Conservation (phyloP, 2,797 vertebrate species). For the Tarsius wallacei region DNA sequence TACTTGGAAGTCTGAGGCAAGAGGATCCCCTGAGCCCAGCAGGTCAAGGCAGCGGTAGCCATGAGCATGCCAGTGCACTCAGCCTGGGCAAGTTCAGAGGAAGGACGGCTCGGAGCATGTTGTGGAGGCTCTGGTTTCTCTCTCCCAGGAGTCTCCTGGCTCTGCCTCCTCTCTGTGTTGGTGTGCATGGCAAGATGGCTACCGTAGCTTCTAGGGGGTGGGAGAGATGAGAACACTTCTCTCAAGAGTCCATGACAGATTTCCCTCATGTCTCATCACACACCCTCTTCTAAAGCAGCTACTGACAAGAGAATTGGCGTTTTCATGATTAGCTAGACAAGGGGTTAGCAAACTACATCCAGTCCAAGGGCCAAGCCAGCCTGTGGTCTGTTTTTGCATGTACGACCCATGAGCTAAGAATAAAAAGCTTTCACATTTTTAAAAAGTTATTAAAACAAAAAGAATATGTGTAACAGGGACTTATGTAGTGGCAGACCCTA, state of each 20-base stretch:
- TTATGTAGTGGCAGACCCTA: neutral
- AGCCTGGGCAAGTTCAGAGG: neutral
- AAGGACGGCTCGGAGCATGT: neutral
- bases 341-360: neutral
- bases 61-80: no score
- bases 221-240: neutral
- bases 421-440: slow-evolving; percentile 31
- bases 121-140: neutral
- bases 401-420: neutral
- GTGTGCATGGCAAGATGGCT: neutral
- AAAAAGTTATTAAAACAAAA: neutral
- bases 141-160: neutral
- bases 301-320: neutral
- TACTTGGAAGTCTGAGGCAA: no score
- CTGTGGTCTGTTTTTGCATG: neutral
- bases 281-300: neutral
- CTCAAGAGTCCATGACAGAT: neutral
- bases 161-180: neutral
- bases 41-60: no score
- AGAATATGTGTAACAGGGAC: neutral
- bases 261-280: neutral
- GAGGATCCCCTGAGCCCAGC: no score
- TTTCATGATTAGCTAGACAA: neutral
- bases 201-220: neutral
- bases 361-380: neutral